These are phyloP conservation scores for Smittia aterrima DNA, from an alignment of 2,888 invertebrate species.

Conservation along the genomic window DNA sequence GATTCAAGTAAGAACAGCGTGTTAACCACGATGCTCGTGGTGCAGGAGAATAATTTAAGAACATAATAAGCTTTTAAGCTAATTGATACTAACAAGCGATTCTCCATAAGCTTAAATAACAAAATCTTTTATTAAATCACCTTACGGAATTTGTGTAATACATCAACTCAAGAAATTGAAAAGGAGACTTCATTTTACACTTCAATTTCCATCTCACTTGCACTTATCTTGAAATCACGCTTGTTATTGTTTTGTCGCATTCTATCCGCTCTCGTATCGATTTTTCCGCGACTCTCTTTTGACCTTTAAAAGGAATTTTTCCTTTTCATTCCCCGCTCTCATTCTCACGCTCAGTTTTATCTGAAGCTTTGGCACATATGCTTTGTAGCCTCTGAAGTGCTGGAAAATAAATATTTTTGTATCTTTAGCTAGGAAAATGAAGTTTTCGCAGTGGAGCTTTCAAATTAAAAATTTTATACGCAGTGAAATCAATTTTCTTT, in stretches of 20 bases:
- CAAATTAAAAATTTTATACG: too few relatives aligned
- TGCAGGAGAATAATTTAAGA: too few relatives aligned
- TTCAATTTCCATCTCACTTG: neutral
- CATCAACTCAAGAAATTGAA: too few relatives aligned
- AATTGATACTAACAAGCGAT: too few relatives aligned
- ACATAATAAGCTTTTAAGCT: too few relatives aligned
- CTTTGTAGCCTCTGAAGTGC: too few relatives aligned
- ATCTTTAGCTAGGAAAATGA: neutral
- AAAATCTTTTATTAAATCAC: too few relatives aligned
- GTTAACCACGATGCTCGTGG: neutral
- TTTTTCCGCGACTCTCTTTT: conserved; percentile 26
- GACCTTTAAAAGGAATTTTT: neutral
- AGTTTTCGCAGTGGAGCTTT: neutral
- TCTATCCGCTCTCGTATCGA: conserved; percentile 21
- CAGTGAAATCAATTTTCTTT: too few relatives aligned
- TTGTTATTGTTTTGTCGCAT: conserved; percentile 38
- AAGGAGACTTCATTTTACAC: too few relatives aligned
- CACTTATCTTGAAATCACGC: neutral
- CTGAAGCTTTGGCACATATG: neutral
- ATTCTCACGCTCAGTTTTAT: conserved; percentile 17
- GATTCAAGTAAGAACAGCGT: conserved; percentile 30
- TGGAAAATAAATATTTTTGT: neutral
- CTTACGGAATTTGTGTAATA: too few relatives aligned
- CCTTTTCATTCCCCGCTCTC: neutral
- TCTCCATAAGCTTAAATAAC: too few relatives aligned